Evolutionary conservation across 2,113 vertebrate species (phyloP).

Genomic region (Bucco capensis): DNA sequence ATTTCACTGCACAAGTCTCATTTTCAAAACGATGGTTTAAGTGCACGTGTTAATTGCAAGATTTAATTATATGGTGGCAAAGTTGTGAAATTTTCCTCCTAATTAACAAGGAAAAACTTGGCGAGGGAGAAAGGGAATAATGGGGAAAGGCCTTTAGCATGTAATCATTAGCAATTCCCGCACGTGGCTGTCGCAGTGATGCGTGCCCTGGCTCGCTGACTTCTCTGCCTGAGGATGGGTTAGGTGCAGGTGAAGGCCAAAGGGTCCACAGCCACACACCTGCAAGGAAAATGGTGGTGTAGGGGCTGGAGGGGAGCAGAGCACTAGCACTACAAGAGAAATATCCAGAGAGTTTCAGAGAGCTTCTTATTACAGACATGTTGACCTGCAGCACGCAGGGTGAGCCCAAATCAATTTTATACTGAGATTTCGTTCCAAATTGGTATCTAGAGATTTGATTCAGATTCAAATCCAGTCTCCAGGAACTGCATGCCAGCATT

Average conservation of each 20-base stretch:
- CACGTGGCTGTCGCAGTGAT: neutral
- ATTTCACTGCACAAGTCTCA: slow-evolving; percentile 2
- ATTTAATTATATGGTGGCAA: slow-evolving; percentile 37
- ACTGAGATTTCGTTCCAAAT: neutral
- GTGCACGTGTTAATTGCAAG: slow-evolving; percentile 45
- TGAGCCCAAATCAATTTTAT: neutral
- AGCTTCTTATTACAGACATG: neutral
- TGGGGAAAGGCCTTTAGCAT: neutral
- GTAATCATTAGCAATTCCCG: neutral
- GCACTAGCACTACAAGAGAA: neutral
- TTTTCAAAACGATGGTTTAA: slow-evolving; percentile 35
- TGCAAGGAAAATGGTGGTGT: neutral
- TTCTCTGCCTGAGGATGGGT: neutral
- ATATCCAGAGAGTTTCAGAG: neutral
- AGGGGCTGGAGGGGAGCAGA: neutral
- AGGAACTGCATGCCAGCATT: neutral
- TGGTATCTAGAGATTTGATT: neutral
- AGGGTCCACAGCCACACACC: neutral
- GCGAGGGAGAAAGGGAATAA: neutral
- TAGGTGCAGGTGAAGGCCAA: neutral
- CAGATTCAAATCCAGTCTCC: neutral
- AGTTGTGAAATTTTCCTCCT: slow-evolving; percentile 45
- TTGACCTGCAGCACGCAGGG: neutral
- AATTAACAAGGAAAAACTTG: slow-evolving; percentile 52
- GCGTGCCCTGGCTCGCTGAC: neutral